Percentiles rank a stretch among this genome's conserved stretches.
Conservation (phyloP, 2,797 vertebrate species). For the Percopsis omiscomaycus region DNA sequence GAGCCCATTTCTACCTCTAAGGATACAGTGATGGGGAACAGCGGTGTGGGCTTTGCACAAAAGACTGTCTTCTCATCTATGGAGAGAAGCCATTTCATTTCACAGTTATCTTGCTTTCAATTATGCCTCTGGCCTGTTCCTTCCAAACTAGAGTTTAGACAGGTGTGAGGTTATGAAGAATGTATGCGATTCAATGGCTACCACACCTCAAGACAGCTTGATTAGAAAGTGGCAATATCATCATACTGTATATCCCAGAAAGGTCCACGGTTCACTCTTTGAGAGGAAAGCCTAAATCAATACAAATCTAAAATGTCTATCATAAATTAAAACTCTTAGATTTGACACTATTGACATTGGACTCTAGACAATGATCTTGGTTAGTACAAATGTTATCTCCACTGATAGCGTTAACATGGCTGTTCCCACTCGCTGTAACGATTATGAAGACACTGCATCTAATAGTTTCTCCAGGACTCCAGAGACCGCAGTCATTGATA, state of each 20-base stretch:
- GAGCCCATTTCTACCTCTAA: constrained; percentile 19
- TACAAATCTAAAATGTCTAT: no score
- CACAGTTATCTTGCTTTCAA: background rate
- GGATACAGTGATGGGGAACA: constrained; percentile 1
- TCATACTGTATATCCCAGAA: no score
- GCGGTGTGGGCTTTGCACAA: background rate
- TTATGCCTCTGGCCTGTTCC: background rate
- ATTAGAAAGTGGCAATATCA: no score
- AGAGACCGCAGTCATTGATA: constrained; percentile 64
- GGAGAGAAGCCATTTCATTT: background rate
- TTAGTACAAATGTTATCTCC: constrained; percentile 36
- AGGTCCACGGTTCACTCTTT: no score
- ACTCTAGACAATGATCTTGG: constrained; percentile 20
- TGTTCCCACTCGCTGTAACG: constrained; percentile 40
- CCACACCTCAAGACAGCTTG: constrained; percentile 14
- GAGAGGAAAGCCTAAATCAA: no score
- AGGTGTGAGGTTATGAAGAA: constrained; percentile 12
- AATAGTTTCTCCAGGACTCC: constrained; percentile 45
- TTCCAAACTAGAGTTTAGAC: constrained; percentile 1
- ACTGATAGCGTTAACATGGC: constrained; percentile 39
- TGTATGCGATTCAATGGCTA: constrained; percentile 8
- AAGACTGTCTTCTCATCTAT: background rate
- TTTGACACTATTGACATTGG: background rate
- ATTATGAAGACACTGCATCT: constrained; percentile 49
- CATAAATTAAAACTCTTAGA: no score